Base-by-base conservation (phyloP, 2,797 vertebrate genomes). In the Poeciliopsis turneri region DNA sequence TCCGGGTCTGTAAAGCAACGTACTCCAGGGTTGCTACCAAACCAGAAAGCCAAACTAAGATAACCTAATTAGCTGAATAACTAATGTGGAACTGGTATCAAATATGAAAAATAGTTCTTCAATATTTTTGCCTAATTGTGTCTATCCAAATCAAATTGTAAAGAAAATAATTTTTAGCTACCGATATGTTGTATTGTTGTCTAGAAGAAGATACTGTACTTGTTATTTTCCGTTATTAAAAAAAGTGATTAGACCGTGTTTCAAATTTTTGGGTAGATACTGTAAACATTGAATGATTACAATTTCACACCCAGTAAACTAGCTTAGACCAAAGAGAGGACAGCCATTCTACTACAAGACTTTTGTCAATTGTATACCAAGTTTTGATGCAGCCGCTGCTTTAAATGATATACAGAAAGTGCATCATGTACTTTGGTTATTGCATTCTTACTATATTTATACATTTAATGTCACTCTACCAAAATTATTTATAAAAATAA, bases 361-460 rank as follows among this genome's bases (percentile, higher is more conserved):
- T 25, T 10, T 68, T 39, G 36, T 23, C 61, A 66, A 68, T 41
- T 23, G 23, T 25, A 12, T 47, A 23, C 18, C 12, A 51, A 39
- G 20, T 36, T 73, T 25, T 53, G 33, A 53, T 39, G 47, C 33
- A 18, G 33, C 12, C 2, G 5, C 15, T 30, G 16, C 8, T 33
- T 9, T 30, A 51, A 39, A 53, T 25, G 13, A 36, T 72, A 11
- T 51, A 51, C 28, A 49, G 30, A 49, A 36, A 55, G 23, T 47
- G 25, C 33, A 41, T 74, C 7, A 41, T 41, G 51, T 59, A 45
- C 39, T 74, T 74, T 59, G 53, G 73, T 49, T 43, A 74, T 23
- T 74, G 53, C 39, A 45, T 75, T 61, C 41, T 12, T 30, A 45
- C n/a, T 5, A 28, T 28, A 61, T 30, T 30, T 46, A 43, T 59